Evolutionary conservation across 2,113 vertebrate genomes (phyloP).

Genomic region (Seriola quinqueradiata): DNA sequence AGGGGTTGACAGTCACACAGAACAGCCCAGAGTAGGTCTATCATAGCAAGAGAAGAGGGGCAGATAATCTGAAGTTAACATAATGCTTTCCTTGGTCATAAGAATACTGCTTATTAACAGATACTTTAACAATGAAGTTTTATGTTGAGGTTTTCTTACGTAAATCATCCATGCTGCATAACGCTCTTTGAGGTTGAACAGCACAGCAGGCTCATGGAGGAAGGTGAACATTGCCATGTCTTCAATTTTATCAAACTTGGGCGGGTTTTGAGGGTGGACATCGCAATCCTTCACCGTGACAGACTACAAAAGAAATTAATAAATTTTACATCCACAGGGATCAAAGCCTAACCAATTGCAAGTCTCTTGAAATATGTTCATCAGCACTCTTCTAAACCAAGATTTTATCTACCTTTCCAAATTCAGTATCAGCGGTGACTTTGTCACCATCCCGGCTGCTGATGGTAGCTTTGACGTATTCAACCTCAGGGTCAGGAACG

Average conservation of each 20-base stretch:
- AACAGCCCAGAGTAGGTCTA: slow-evolving; percentile 68
- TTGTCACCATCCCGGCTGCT: slow-evolving; percentile 86
- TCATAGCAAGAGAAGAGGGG: background rate
- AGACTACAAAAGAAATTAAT: slow-evolving; percentile 71
- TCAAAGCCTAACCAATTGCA: background rate
- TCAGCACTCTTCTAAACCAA: background rate
- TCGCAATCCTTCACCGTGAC: slow-evolving; percentile 87
- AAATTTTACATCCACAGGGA: background rate
- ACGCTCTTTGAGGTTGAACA: slow-evolving; percentile 95
- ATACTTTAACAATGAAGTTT: too few relatives aligned
- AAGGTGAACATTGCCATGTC: slow-evolving; percentile 96
- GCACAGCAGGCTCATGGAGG: slow-evolving; percentile 90
- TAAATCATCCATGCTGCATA: slow-evolving; percentile 95
- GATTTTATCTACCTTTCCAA: slow-evolving; percentile 19
- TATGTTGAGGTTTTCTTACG: slow-evolving; percentile 59
- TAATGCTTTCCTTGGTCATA: too few relatives aligned
- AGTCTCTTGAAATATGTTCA: background rate
- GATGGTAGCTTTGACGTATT: slow-evolving; percentile 85
- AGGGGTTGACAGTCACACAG: too few relatives aligned
- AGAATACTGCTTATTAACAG: too few relatives aligned
- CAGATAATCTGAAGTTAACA: too few relatives aligned
- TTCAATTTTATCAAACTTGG: slow-evolving; percentile 94
- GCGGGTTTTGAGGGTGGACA: slow-evolving; percentile 89
- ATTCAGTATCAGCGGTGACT: slow-evolving; percentile 82
- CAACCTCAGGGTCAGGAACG: slow-evolving; percentile 83